phyloP scores from a whole-genome alignment of 2,113 vertebrate species.

The Ursus arctos region DNA sequence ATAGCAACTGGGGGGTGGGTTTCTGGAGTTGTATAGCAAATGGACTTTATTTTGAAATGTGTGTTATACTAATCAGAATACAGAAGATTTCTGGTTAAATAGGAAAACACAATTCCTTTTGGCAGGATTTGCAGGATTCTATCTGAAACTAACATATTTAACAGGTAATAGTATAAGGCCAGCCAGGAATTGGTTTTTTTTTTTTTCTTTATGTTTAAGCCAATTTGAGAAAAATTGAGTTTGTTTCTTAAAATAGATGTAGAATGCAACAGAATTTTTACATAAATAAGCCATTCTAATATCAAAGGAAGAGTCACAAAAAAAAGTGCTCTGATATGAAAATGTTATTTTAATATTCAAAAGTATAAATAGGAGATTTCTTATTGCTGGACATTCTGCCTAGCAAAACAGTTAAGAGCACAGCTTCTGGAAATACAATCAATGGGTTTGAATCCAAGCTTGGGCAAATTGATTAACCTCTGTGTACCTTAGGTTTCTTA shows the following conservation, averaged over 20 bases:
- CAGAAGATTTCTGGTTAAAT: slow-evolving; percentile 28
- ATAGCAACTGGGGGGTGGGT: not conserved
- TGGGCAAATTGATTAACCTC: not conserved
- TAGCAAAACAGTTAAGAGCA: not conserved
- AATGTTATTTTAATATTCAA: slow-evolving; percentile 14
- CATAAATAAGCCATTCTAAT: slow-evolving; percentile 34
- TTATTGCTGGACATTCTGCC: not conserved
- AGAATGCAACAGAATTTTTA: slow-evolving; percentile 16
- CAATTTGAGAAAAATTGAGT: not conserved
- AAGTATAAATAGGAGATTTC: not conserved
- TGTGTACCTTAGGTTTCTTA: not conserved
- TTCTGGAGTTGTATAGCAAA: not conserved
- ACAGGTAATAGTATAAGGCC: not conserved
- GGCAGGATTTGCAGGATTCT: not conserved
- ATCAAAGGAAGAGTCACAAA: not conserved
- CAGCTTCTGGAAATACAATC: not conserved
- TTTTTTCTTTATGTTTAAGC: slow-evolving; percentile 24
- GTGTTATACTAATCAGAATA: slow-evolving; percentile 3
- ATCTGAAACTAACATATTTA: slow-evolving; percentile 8
- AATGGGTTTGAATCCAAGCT: not conserved
- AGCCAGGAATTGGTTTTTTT: not conserved
- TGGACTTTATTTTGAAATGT: slow-evolving; percentile 27
- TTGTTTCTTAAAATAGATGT: slow-evolving; percentile 50
- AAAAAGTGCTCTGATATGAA: slow-evolving; percentile 22
- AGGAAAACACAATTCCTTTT: not conserved